These are phyloP conservation scores for Brachycybe producta DNA, from an alignment of 2,888 invertebrate species.

Conservation along the genomic window DNA sequence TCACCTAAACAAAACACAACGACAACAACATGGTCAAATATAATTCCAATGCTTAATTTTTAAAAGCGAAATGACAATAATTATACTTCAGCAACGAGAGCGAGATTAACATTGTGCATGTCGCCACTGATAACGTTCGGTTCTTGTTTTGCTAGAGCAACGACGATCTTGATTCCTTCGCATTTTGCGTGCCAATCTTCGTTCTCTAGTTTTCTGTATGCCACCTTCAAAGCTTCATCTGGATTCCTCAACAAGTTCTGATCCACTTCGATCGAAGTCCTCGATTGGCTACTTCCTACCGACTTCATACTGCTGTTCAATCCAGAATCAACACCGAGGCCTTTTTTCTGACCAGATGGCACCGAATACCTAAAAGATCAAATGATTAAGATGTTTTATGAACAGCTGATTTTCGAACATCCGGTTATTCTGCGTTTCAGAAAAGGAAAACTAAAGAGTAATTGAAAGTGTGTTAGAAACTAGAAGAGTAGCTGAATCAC, in stretches of 20 bases:
- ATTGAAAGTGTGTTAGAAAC: no score
- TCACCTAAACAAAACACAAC: conserved; percentile 42
- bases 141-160: conserved; percentile 53
- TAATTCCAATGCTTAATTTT: background rate
- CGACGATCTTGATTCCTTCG: conserved; percentile 53
- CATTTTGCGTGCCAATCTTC: conserved; percentile 36
- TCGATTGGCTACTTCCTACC: background rate
- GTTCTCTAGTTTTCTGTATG: conserved; percentile 32
- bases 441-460: no score
- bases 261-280: conserved; percentile 1
- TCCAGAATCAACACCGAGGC: no score
- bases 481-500: no score
- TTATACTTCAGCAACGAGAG: conserved; percentile 42
- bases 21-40: conserved; percentile 7
- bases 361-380: no score
- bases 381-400: no score
- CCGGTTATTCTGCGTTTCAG: no score
- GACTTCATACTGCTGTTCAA: background rate
- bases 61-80: background rate
- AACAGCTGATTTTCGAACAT: no score
- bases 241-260: conserved; percentile 46
- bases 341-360: no score
- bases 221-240: conserved; percentile 48
- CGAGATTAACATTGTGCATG: conserved; percentile 49
- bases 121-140: conserved; percentile 48